Base-by-base conservation (phyloP, 2,113 vertebrate species). In the Takifugu flavidus region DNA sequence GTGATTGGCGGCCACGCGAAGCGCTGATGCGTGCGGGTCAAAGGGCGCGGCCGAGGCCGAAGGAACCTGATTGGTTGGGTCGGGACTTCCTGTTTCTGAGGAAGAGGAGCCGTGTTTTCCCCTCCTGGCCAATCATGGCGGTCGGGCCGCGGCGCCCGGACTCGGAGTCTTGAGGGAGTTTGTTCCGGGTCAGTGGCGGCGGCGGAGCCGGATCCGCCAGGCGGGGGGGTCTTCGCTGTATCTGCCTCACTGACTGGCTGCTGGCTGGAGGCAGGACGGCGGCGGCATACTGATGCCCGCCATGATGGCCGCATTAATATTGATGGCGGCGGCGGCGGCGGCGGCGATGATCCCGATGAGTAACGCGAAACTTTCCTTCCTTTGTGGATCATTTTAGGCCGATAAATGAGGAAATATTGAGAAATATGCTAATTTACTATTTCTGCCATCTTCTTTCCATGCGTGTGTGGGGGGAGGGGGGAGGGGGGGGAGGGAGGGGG, bases 121-220 rank as follows among this genome's bases (percentile, higher is more conserved):
- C 70, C 53, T 50, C 55, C 63, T 68, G 78, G 73, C 51, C 65
- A 73, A 81, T 72, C 78, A 78, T 72, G 61, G 71, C 52, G 43
- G 59, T 73, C 76, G 67, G 25, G 78, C 74, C 67, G 65, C 65
- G 63, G 69, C 80, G 51, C 73, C 58, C 1, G 55, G 59, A 60
- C 72, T 28, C 55, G 1, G 61, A 66, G 72, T 77, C 84, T 77
- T 67, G 53, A n/a, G 80, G 83, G 82, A 65, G 68, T 78, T 82
- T 74, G 82, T 82, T 72, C 71, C 66, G 69, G 86, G 84, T 85
- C 87, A 87, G 77, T 62, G 82, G 47, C 56, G 28, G 67, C 69
- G 65, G 75, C 44, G 10, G 72, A 82, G 77, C 12, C 12, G 4
- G 42, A 2, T 13, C 13, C 75, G 74, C 65, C 43, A 65, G 70